A percentile compares a stretch with the other conserved stretches of the same genome.
Evolutionary conservation across 2,888 invertebrate species (phyloP).

Genomic region (Melieria crassipennis): DNA sequence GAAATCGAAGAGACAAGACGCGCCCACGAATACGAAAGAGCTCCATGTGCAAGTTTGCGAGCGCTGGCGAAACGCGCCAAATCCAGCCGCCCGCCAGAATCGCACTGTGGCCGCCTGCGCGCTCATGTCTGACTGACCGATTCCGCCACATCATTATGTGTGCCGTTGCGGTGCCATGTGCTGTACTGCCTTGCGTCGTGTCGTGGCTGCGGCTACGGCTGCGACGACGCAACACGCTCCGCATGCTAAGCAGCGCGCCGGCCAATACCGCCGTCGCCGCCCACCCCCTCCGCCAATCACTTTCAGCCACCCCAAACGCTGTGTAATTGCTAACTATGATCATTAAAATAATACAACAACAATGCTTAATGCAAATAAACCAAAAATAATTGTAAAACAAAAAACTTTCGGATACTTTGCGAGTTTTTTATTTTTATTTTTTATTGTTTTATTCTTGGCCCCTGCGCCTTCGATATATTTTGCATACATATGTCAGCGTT

Average conservation of each 20-base stretch:
- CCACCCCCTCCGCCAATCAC: background rate
- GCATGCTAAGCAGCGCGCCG: conserved; percentile 52
- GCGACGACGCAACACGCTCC: conserved; percentile 31
- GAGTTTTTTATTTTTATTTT: conserved; percentile 41
- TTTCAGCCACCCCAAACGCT: conserved; percentile 9
- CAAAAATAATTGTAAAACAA: background rate
- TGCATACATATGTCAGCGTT: conserved; percentile 41
- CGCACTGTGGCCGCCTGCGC: background rate
- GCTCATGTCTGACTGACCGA: background rate
- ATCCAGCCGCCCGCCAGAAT: background rate
- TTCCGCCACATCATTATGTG: background rate
- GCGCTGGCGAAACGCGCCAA: background rate
- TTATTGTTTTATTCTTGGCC: conserved; percentile 28
- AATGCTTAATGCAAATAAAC: background rate
- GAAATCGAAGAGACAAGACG: background rate
- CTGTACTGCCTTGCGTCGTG: background rate
- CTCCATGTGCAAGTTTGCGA: background rate
- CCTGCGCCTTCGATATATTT: conserved; percentile 39
- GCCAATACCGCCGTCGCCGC: conserved; percentile 2
- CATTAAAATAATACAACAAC: background rate
- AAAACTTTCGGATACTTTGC: conserved; percentile 36
- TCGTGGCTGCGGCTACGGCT: conserved; percentile 7
- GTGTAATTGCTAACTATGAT: conserved; percentile 12
- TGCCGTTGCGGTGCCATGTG: background rate
- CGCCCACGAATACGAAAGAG: background rate